These are phyloP conservation scores for Homarus americanus DNA, from an alignment of 1,140 invertebrate genomes.

Conservation along the genomic window DNA sequence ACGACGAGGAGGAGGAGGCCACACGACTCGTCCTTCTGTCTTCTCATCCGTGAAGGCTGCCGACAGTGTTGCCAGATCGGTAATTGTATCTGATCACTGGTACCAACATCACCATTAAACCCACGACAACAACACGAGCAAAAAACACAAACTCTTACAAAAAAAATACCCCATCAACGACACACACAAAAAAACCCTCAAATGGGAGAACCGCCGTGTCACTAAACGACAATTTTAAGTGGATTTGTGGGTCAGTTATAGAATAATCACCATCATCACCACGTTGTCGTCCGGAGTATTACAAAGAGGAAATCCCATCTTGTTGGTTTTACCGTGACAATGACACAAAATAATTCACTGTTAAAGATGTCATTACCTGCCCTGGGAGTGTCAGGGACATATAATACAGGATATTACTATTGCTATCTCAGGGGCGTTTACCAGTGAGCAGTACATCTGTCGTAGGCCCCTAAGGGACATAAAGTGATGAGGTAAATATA, in stretches of 20 bases:
- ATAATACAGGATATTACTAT: background rate
- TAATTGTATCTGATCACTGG: background rate
- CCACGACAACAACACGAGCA: background rate
- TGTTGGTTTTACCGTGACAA: background rate
- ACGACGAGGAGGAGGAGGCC: background rate
- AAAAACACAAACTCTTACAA: background rate
- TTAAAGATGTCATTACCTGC: background rate
- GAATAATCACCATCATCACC: background rate
- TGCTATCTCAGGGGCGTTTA: too few relatives aligned
- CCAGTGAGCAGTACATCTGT: too few relatives aligned
- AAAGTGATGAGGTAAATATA: too few relatives aligned
- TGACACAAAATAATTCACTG: background rate
- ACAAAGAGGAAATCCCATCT: background rate
- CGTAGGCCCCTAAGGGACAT: too few relatives aligned
- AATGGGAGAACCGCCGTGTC: background rate
- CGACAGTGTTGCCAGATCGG: constrained; percentile 17
- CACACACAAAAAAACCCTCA: too few relatives aligned
- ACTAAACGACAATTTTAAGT: constrained; percentile 13
- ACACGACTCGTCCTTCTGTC: background rate
- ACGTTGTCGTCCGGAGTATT: background rate
- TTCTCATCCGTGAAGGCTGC: constrained; percentile 31
- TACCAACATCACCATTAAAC: background rate
- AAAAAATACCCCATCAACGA: background rate
- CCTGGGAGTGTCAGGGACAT: background rate
- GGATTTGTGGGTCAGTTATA: background rate